phyloP scores from a whole-genome alignment of 2,888 invertebrate species.

The Drosophila merina region DNA sequence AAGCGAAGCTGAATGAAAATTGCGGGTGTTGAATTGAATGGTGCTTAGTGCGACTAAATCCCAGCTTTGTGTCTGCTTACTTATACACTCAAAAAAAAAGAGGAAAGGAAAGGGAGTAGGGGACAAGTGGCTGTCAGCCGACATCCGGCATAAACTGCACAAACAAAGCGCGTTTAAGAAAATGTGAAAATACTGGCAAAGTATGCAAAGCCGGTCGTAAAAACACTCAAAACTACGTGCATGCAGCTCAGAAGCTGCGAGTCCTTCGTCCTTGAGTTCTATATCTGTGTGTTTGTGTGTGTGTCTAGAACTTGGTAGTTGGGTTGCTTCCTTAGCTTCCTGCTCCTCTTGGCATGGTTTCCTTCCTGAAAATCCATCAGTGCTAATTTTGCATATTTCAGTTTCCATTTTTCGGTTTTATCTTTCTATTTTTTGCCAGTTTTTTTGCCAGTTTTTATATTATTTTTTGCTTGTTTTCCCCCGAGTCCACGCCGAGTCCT shows the following conservation, averaged over 20 bases:
- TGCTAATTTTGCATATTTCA: slow-evolving; percentile 80
- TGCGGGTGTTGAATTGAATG: slow-evolving; percentile 65
- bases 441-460: neutral
- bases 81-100: slow-evolving; percentile 37
- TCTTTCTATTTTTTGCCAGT: slow-evolving; percentile 10
- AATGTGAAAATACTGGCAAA: slow-evolving; percentile 76
- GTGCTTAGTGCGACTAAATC: slow-evolving; percentile 63
- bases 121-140: slow-evolving; percentile 38
- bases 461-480: slow-evolving; percentile 8
- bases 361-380: slow-evolving; percentile 79
- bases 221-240: slow-evolving; percentile 73
- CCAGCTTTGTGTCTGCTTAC: slow-evolving; percentile 64
- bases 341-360: slow-evolving; percentile 48
- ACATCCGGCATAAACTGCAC: slow-evolving; percentile 67
- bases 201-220: slow-evolving; percentile 79
- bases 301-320: slow-evolving; percentile 65
- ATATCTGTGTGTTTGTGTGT: slow-evolving; percentile 25
- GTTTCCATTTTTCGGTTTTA: slow-evolving; percentile 50
- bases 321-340: slow-evolving; percentile 70
- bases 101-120: neutral
- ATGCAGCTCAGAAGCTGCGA: slow-evolving; percentile 40
- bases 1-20: slow-evolving; percentile 25
- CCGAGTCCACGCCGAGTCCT: slow-evolving; percentile 2
- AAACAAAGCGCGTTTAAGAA: slow-evolving; percentile 72
- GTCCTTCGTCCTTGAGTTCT: slow-evolving; percentile 27